Percentiles rank a stretch among this genome's conserved stretches.
Evolutionary conservation across 1,140 invertebrate species (phyloP).

Genomic region (Platyscapa corneri): DNA sequence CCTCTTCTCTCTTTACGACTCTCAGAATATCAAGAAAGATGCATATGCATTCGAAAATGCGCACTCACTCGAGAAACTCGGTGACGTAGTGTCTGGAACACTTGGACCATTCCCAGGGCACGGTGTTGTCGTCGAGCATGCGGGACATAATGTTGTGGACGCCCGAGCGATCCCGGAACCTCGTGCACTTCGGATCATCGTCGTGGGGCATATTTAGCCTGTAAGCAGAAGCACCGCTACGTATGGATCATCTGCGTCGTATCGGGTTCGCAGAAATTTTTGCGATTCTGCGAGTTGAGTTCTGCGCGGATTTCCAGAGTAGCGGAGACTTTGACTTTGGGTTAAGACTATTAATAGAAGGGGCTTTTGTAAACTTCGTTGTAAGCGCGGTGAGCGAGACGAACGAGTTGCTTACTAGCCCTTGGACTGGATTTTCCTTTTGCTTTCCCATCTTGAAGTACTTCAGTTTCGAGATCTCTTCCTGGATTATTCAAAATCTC

Average conservation of each 20-base stretch:
- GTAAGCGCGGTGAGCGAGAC: neutral
- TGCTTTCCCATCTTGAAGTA: neutral
- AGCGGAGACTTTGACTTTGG: conserved; percentile 43
- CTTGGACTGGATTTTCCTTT: conserved; percentile 28
- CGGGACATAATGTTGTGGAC: conserved; percentile 87
- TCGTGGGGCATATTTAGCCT: conserved; percentile 94
- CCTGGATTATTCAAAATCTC: neutral
- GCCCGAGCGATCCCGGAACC: conserved; percentile 73
- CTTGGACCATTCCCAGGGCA: conserved; percentile 93
- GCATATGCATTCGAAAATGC: conserved; percentile 8
- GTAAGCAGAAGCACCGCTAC: conserved; percentile 54
- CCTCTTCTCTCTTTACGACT: conserved; percentile 10
- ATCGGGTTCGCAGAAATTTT: conserved; percentile 19
- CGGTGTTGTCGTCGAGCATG: conserved; percentile 86
- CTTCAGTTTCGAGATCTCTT: neutral
- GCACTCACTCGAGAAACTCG: conserved; percentile 91
- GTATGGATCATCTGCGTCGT: conserved; percentile 1
- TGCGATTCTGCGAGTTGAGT: neutral
- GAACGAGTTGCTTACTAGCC: neutral
- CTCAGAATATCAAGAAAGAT: conserved; percentile 20
- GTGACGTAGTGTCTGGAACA: conserved; percentile 89
- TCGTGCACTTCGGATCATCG: conserved; percentile 83
- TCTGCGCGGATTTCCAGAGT: neutral
- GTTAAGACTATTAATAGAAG: conserved; percentile 25
- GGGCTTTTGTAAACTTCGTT: conserved; percentile 13